phyloP scores from a whole-genome alignment of 2,113 vertebrate genomes.

The Channa argus region DNA sequence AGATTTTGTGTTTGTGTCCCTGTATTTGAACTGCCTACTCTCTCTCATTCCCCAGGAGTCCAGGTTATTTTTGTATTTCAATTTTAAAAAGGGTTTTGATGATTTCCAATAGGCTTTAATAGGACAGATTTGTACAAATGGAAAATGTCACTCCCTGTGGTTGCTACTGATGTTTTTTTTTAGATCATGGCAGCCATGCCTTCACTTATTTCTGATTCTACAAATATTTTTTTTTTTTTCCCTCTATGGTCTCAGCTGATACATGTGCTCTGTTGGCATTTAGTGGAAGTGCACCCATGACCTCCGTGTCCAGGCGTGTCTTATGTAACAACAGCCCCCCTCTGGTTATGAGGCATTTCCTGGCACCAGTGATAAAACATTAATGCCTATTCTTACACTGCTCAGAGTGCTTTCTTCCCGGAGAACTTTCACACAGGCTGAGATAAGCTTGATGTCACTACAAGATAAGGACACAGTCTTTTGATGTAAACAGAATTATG shows the following conservation, averaged over 20 bases:
- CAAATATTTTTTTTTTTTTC: not conserved
- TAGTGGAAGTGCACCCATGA: slow-evolving; percentile 46
- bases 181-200: not conserved
- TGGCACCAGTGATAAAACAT: slow-evolving; percentile 59
- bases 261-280: slow-evolving; percentile 48
- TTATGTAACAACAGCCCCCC: slow-evolving; percentile 63
- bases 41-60: slow-evolving; percentile 21
- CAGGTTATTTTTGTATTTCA: slow-evolving; percentile 2
- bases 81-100: slow-evolving; percentile 35
- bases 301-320: slow-evolving; percentile 30
- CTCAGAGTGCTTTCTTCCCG: slow-evolving; percentile 26
- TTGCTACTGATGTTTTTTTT: not conserved
- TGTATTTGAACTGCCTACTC: slow-evolving; percentile 20
- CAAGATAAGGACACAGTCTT: not conserved
- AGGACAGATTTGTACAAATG: slow-evolving; percentile 2
- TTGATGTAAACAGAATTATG: not conserved
- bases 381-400: slow-evolving; percentile 53
- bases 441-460: slow-evolving; percentile 1
- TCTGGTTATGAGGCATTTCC: slow-evolving; percentile 64
- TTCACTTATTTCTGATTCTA: not conserved
- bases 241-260: slow-evolving; percentile 32
- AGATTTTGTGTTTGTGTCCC: slow-evolving; percentile 16
- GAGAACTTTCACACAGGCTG: slow-evolving; percentile 8
- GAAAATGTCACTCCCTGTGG: slow-evolving; percentile 14
- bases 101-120: slow-evolving; percentile 10